Evolutionary conservation across 2,113 vertebrate species (phyloP), one percentile per base, ranked within the genome.

Genomic region (Tachysurus vachellii): DNA sequence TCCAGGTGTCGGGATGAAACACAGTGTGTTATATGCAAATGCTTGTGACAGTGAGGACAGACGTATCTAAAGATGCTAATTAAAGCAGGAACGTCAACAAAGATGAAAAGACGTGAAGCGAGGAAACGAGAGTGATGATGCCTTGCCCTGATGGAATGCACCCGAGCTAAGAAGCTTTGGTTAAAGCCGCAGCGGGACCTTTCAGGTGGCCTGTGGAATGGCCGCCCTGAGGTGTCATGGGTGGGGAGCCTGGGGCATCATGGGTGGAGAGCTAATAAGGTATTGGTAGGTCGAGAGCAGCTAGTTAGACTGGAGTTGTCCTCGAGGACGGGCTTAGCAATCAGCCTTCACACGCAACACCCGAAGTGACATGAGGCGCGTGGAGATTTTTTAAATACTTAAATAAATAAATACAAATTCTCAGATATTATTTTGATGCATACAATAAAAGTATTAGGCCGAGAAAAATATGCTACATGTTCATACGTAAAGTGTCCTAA

Each of bases 221-320:
- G 64, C 70, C 26, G 83, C 87, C 87, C 56, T 1, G 53, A 80
- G 84, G 83, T 31, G 57, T 50, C 56, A 64, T 73, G 80, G 86
- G 68, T 19, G 70, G 70, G 81, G 66, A 68, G 56, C 68, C 80
- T 26, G 28, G 53, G 77, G 77, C 42, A 71, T 76, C 21, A 53
- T 54, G 80, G 85, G 88, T 80, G 88, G 83, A 82, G 86, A 66
- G 28, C 56, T 61, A 79, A 84, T 79, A 66, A 77, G 47, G 28
- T 64, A 47, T 56, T 56, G 76, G 84, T 79, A 77, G 54, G 62
- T 86, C 62, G 16, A 81, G 79, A 77, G 83, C 86, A 83, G 70
- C 86, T 64, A 66, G 89, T 90, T 59, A 86, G 80, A 88, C 86
- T 80, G 81, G 89, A 83, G 70, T 83, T 86, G 86, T 89, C 86